Evolutionary conservation across 2,797 vertebrate genomes (phyloP).

Genomic region (Sphaeramia orbicularis): DNA sequence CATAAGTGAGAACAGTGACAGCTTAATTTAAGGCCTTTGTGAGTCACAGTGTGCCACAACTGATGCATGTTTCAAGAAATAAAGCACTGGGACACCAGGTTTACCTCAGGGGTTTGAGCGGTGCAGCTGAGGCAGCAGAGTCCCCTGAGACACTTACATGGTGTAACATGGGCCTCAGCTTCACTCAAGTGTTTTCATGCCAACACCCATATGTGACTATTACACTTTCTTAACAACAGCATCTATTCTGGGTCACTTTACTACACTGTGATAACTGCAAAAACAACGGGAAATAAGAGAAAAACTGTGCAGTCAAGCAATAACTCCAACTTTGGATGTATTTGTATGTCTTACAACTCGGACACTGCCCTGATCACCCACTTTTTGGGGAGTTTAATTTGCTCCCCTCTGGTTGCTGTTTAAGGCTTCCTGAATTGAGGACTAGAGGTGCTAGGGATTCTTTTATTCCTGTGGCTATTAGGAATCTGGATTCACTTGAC

Average conservation of each 20-base stretch:
- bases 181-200: not conserved
- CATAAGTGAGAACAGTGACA: not conserved
- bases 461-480: too few relatives aligned
- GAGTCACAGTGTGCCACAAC: conserved; percentile 21
- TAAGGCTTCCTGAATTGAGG: too few relatives aligned
- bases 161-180: conserved; percentile 6
- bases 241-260: not conserved
- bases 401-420: too few relatives aligned
- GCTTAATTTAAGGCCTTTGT: conserved; percentile 11
- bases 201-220: not conserved
- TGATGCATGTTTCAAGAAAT: conserved; percentile 10
- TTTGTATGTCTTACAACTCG: too few relatives aligned
- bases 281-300: too few relatives aligned
- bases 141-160: conserved; percentile 10
- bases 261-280: too few relatives aligned
- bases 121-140: conserved; percentile 8
- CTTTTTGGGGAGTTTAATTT: too few relatives aligned
- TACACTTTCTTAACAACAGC: not conserved
- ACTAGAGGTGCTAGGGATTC: too few relatives aligned
- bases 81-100: conserved; percentile 4
- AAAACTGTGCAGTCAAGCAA: too few relatives aligned
- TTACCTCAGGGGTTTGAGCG: conserved; percentile 5
- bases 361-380: too few relatives aligned
- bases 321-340: too few relatives aligned
- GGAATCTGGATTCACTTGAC: too few relatives aligned